Evolutionary conservation across 2,888 invertebrate species (phyloP), one percentile per base, ranked within the genome.

Genomic region (Odontothrips loti): DNA sequence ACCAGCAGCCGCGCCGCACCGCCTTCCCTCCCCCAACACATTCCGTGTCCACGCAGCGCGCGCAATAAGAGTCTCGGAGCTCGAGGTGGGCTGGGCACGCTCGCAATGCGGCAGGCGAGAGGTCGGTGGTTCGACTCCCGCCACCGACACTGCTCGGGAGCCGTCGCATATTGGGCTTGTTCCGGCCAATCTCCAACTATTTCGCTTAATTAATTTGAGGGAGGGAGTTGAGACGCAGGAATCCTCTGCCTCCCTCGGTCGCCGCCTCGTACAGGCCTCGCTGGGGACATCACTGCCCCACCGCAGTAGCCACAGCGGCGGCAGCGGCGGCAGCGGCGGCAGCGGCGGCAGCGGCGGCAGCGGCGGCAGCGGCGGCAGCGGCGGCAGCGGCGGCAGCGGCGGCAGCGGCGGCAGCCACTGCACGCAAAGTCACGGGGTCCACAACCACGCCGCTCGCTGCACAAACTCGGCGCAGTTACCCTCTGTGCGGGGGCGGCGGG

Each of bases 141-240:
- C 51, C 20, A 10, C 51, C 51, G 51, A 1, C 51, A 10, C 51
- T 17, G 15, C 51, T 17, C n/a, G 20, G 51, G 15, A 12, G 4
- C 10, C 51, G 51, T 51, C 51, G 51, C 51, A 75, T 75, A 75
- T 75, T 27, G 68, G 68, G 68, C 68, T 75, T 27, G 68, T 75
- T 75, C 68, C 23, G 27, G 27, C 68, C 68, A 75, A 75, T 75
- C 23, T 9, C 68, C 68, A 75, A 75, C 68, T 75, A 75, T 75
- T 75, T 75, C 68, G 23, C 68, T 75, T 75, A 75, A 75, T 75
- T 75, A 75, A 75, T 75, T 75, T 75, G 58, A 20, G 58, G 58
- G 34, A 43, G 20, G 4, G 15, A 51, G 51, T 51, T 51, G 68
- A 27, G 68, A 75, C 68, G 68, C 58, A 20, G 58, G 20, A 20